Percentiles rank a stretch among this genome's conserved stretches.
phyloP scores from a whole-genome alignment of 2,888 invertebrate genomes.

The Brachyptera risi region DNA sequence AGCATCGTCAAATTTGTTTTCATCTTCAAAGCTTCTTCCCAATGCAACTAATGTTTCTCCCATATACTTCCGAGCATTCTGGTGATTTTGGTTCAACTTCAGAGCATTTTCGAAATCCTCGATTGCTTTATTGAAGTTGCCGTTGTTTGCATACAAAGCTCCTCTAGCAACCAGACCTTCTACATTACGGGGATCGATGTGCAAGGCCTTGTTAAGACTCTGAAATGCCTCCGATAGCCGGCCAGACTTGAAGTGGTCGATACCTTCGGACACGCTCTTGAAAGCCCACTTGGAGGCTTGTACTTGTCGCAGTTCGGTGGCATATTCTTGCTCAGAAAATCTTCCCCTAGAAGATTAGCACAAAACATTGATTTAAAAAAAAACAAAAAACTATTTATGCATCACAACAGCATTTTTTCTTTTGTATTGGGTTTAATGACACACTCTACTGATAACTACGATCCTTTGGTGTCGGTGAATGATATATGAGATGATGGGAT shows the following conservation, averaged over 20 bases:
- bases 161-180: conserved; percentile 90
- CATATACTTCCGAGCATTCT: conserved; percentile 90
- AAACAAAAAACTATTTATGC: too few relatives aligned
- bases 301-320: conserved; percentile 76
- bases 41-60: conserved; percentile 88
- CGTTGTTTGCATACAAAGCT: conserved; percentile 89
- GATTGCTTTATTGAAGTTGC: conserved; percentile 88
- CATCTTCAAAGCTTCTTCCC: conserved; percentile 81
- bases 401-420: too few relatives aligned
- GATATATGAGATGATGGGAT: too few relatives aligned
- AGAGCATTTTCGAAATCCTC: conserved; percentile 92
- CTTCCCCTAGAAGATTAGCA: conserved; percentile 62
- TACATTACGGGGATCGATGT: conserved; percentile 86
- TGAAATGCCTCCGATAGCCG: conserved; percentile 92
- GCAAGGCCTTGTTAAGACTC: conserved; percentile 87
- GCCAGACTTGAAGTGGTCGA: conserved; percentile 90
- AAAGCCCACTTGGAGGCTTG: conserved; percentile 95
- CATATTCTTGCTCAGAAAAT: conserved; percentile 76
- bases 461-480: too few relatives aligned
- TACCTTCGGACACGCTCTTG: conserved; percentile 91
- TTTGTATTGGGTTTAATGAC: too few relatives aligned
- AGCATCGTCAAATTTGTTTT: conserved; percentile 79
- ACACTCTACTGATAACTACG: too few relatives aligned
- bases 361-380: too few relatives aligned
- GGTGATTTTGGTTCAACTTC: conserved; percentile 82